Percentiles rank a stretch among this genome's conserved stretches.
These are phyloP conservation scores for Gallinago undulata DNA, from an alignment of 2,113 vertebrate species.

Conservation along the genomic window DNA sequence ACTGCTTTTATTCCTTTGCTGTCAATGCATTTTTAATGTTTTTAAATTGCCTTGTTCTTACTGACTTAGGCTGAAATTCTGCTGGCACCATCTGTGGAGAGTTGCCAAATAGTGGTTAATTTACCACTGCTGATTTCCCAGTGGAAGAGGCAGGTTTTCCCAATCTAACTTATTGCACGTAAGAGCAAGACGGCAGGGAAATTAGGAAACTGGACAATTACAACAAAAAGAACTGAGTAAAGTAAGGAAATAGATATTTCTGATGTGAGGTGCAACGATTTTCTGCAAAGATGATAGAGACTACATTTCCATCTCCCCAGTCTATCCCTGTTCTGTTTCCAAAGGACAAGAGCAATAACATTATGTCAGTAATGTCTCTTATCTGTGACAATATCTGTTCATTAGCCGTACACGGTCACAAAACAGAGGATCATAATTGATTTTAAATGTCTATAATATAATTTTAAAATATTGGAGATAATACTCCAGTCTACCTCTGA, in stretches of 20 bases:
- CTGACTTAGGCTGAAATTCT: conserved; percentile 48
- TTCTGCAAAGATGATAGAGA: neutral
- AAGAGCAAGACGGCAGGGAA: neutral
- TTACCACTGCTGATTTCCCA: conserved; percentile 41
- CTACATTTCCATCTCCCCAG: neutral
- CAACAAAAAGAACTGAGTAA: neutral
- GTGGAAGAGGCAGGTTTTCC: conserved; percentile 17
- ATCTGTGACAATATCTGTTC: neutral
- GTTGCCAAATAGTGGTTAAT: conserved; percentile 31
- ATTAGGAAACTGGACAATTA: neutral
- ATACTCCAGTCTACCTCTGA: neutral
- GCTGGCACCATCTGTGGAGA: neutral
- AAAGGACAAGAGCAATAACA: neutral
- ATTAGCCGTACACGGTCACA: neutral
- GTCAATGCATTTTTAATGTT: conserved; percentile 53
- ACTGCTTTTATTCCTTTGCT: conserved; percentile 13
- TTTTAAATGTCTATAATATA: neutral
- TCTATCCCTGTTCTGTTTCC: neutral
- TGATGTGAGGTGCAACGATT: neutral
- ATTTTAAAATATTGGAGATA: neutral
- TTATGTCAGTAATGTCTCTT: neutral
- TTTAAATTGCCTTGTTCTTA: conserved; percentile 41
- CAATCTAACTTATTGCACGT: neutral
- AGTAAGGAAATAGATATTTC: neutral
- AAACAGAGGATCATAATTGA: neutral